Conservation (phyloP, 2,797 vertebrate species). For the Lycodopsis pacificus region DNA sequence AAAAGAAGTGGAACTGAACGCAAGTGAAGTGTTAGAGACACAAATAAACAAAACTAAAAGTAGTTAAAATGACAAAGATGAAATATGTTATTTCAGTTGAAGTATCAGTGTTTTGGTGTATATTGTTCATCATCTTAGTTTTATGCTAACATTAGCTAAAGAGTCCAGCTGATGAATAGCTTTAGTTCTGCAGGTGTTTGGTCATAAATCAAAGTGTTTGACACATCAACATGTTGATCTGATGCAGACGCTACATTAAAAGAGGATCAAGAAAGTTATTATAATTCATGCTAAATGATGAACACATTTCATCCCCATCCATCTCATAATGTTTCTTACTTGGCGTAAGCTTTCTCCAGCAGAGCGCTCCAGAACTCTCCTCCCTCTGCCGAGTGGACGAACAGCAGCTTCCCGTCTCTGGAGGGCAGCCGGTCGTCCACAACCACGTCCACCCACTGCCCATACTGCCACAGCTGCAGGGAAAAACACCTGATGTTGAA, state of each 20-base stretch:
- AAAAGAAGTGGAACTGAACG: no score
- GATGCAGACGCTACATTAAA: no score
- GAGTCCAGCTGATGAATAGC: no score
- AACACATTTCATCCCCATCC: neutral
- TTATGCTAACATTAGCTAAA: no score
- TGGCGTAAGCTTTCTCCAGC: slow-evolving; percentile 97
- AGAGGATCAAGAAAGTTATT: no score
- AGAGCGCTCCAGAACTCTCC: slow-evolving; percentile 95
- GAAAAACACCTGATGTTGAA: neutral
- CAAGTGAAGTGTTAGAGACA: no score
- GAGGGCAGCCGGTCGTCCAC: slow-evolving; percentile 90
- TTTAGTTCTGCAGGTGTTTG: no score
- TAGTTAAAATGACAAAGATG: neutral
- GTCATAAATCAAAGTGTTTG: no score
- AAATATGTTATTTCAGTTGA: neutral
- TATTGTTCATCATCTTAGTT: no score
- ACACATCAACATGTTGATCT: no score
- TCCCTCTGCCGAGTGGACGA: slow-evolving; percentile 87
- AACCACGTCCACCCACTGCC: slow-evolving; percentile 90
- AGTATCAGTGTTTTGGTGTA: no score
- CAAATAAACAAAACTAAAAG: neutral
- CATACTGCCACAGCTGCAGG: slow-evolving; percentile 90
- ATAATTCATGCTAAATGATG: no score
- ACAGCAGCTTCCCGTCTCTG: slow-evolving; percentile 87
- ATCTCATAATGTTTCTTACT: slow-evolving; percentile 70